These are phyloP conservation scores for Hoplias malabaricus DNA, from an alignment of 2,113 vertebrate species.

Conservation along the genomic window DNA sequence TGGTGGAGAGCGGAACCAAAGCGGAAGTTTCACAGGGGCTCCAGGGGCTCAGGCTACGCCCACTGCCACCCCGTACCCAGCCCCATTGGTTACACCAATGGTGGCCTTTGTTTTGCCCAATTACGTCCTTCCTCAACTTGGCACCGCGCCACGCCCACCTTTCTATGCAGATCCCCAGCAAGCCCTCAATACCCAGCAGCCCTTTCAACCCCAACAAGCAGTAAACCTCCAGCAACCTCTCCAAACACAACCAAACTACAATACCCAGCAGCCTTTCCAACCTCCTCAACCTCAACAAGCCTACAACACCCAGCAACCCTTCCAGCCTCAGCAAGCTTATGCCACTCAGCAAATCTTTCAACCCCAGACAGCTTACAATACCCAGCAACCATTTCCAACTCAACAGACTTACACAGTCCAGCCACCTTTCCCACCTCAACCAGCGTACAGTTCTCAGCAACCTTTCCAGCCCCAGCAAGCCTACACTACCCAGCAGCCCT, in stretches of 20 bases:
- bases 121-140: slow-evolving; percentile 75
- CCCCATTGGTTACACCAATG: slow-evolving; percentile 81
- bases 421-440: slow-evolving; percentile 55
- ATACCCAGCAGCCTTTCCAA: slow-evolving; percentile 65
- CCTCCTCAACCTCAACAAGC: slow-evolving; percentile 51
- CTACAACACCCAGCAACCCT: slow-evolving; percentile 65
- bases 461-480: slow-evolving; percentile 61
- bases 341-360: slow-evolving; percentile 56
- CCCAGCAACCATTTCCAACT: slow-evolving; percentile 65
- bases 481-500: slow-evolving; percentile 65
- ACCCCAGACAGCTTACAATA: slow-evolving; percentile 50
- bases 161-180: slow-evolving; percentile 73
- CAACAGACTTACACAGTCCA: slow-evolving; percentile 61
- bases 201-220: slow-evolving; percentile 58
- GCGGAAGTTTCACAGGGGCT: slow-evolving; percentile 66
- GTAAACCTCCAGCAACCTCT: slow-evolving; percentile 42
- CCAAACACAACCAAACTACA: slow-evolving; percentile 58
- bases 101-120: slow-evolving; percentile 85
- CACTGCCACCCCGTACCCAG: slow-evolving; percentile 67
- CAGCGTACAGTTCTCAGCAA: slow-evolving; percentile 60
- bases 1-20: slow-evolving; percentile 58
- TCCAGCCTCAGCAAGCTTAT: slow-evolving; percentile 64
- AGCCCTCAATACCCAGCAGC: slow-evolving; percentile 62
- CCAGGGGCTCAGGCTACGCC: slow-evolving; percentile 65
- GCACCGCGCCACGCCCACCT: slow-evolving; percentile 60